Base-by-base conservation (phyloP, 92 coral and sea anemone genomes). In the Desmophyllum pertusum region DNA sequence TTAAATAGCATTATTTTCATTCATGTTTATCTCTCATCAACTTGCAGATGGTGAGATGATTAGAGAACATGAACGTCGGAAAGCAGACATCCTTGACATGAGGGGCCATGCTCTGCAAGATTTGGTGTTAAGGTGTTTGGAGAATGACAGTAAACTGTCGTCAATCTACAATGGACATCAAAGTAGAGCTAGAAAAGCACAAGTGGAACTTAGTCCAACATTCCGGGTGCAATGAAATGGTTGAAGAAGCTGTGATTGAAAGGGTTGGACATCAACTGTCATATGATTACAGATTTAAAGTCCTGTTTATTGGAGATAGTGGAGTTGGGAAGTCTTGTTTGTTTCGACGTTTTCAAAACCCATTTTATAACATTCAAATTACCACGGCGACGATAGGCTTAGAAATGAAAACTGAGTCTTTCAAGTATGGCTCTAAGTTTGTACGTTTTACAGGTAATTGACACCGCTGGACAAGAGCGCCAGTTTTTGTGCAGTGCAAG, bases 281-380 rank as follows among this genome's bases (percentile, higher is more conserved):
- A n/a, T 91, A 86, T 59, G 95, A 93, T 74, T 93, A 89, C 61
- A 89, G 79, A n/a, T 89, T 93, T 75, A 91, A 93, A 63, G 59
- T 88, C 33, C 93, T 93, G 21, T 81, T 93, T 14, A 84, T 93
- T 77, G 98, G 98, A 21, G 84, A 89, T 38, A 73, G 68, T 51
- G 98, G 92, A 68, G 98, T 93, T 42, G 98, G 98, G 15, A 93
- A 93, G 66, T 92, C 98, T 21, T 93, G 98, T 75, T 72, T 93
- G 41, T 83, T 91, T 66, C 70, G 81, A 36, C 92, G 91, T 33
- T 88, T 89, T 69, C 87, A 73, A n/a, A 89, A 93, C 71, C 98
- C 98, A 18, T 63, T 64, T 9, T 91, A 48, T 66, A 53, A 90
- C 50, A 80, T 92, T 39, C 18, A 10, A 46, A 45, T 71, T 63